phyloP scores from a whole-genome alignment of 2,888 invertebrate species.

The Cyclophora punctaria region DNA sequence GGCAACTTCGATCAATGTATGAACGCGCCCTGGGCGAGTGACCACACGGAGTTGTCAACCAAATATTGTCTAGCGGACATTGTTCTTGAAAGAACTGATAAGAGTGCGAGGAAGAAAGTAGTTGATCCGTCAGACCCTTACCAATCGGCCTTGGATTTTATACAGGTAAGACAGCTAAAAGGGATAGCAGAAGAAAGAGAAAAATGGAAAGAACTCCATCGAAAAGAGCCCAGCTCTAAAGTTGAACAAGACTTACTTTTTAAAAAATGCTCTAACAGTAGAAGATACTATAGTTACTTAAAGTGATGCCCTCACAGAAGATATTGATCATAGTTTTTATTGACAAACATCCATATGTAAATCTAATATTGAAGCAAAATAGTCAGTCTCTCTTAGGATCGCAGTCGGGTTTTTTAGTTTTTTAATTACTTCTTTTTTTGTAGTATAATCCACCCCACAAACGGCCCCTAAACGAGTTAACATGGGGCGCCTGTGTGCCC shows the following conservation, averaged over 20 bases:
- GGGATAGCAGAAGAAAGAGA: too few species aligned
- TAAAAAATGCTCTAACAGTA: too few species aligned
- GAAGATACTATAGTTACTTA: too few species aligned
- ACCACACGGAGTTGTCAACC: conserved; percentile 42
- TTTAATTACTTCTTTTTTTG: background rate
- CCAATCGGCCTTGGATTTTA: conserved; percentile 57
- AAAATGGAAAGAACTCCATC: too few species aligned
- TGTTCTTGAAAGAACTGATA: conserved; percentile 45
- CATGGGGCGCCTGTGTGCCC: conserved; percentile 75
- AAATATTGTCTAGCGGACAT: conserved; percentile 72
- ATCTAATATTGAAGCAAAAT: too few species aligned
- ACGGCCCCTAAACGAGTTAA: conserved; percentile 52
- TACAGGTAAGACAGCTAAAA: conserved; percentile 42
- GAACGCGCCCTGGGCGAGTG: conserved; percentile 43
- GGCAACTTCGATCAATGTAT: conserved; percentile 78
- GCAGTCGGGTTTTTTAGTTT: too few species aligned
- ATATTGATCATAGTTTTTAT: too few species aligned
- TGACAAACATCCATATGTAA: too few species aligned
- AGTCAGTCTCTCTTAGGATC: too few species aligned
- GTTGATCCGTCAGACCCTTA: conserved; percentile 47
- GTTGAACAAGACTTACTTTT: too few species aligned
- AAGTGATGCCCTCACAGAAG: too few species aligned
- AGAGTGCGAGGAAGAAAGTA: conserved; percentile 28
- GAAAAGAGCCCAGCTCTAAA: too few species aligned
- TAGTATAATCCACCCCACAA: conserved; percentile 44